These are phyloP conservation scores for Nymphicus hollandicus DNA, from an alignment of 2,113 vertebrate genomes.

Conservation along the genomic window DNA sequence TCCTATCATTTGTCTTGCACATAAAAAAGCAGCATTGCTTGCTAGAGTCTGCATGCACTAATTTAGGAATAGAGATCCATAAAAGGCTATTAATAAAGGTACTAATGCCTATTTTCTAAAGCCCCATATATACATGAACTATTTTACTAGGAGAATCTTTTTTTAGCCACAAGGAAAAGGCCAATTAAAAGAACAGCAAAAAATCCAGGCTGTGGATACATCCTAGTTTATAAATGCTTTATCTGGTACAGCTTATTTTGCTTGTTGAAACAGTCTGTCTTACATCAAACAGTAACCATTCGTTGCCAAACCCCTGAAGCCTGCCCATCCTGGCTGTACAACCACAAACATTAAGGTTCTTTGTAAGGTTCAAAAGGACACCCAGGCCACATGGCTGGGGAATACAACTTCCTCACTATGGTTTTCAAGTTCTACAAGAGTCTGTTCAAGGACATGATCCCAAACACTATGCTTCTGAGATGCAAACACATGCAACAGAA, in stretches of 20 bases:
- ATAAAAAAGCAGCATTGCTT: background rate
- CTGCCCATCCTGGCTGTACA: background rate
- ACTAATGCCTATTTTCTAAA: background rate
- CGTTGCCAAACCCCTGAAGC: background rate
- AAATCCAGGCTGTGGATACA: background rate
- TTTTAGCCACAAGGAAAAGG: background rate
- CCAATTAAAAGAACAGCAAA: background rate
- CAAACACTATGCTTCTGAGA: background rate
- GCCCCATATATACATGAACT: background rate
- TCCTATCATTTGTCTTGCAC: background rate
- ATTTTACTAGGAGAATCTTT: background rate
- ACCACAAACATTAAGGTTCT: background rate
- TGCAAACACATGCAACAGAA: background rate
- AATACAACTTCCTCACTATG: background rate
- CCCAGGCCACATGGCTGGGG: background rate
- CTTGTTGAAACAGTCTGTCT: background rate
- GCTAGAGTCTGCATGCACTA: background rate
- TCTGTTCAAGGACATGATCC: background rate
- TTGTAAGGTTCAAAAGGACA: background rate
- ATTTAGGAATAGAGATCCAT: background rate
- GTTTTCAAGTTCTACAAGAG: background rate
- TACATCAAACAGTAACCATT: background rate
- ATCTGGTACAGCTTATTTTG: background rate
- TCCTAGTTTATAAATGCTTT: background rate
- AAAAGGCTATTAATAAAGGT: background rate